Evolutionary conservation across 2,888 invertebrate species (phyloP), one percentile per base, ranked within the genome.

Genomic region (Hoplodrina blanda): DNA sequence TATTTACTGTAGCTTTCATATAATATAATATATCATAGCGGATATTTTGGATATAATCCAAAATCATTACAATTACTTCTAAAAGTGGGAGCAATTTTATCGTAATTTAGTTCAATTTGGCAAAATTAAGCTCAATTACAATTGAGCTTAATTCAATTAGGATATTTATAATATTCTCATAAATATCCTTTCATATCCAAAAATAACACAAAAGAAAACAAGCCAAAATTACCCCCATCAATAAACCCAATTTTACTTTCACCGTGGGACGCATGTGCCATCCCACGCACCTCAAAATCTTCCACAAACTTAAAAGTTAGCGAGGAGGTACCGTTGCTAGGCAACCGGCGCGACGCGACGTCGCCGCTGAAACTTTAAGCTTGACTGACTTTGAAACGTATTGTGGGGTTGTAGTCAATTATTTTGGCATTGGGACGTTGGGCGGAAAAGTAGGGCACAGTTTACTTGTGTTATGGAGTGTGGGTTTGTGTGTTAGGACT

Each of bases 341-440:
- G 83, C 73, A 70, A 82, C 83, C 30, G 52, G 10, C 63, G 57
- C 64, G 81, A 59, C 80, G 60, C 25, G 19, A 57, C 52, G 79
- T 70, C 77, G 81, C 76, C 69, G 37, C 72, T 71, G 37, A 62
- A 67, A 82, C 72, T 63, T 52, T 53, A 66, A 54, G 75, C 76
- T 68, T 66, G 68, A 64, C 52, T 78, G 62, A 69, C 53, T 73
- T 73, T 64, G 64, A 59, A 72, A 69, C 61, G 73, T 77, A 76
- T 66, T 71, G 68, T 65, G 49, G 73, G 73, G 78, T 78, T 78
- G 69, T 66, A 37, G 72, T 54, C 54, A 62, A 81, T 81, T 76
- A 69, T 66, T 82, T 72, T 72, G 70, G 25, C 60, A 56, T 57
- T 41, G 30, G n/a, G 13, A 33, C 49, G 41, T 49, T 74, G 30